Base-by-base conservation (phyloP, 2,888 invertebrate species). In the Leptopilina syphax region DNA sequence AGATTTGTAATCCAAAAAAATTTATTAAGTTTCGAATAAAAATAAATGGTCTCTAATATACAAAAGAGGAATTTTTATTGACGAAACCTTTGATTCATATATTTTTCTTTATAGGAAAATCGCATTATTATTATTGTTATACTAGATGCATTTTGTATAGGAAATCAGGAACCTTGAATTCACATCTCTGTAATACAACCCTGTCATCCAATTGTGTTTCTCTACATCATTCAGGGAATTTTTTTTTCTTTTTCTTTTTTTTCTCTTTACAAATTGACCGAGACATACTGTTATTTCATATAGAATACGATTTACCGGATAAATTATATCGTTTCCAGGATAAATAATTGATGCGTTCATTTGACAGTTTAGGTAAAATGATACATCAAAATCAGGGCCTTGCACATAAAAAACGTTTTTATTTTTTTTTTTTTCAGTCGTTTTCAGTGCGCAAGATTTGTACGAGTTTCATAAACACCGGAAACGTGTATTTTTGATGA, bases 11-110 rank as follows among this genome's bases (percentile, higher is more conserved):
- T 63, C 18, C 63, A 8, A 18, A 63, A 63, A 34, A 34, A 34
- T 24, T 63, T 63, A 24, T 18, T 24, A 24, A 24, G 18, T 24
- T 63, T 9, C 24, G 18, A 24, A 60, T 60, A 60, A 12, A 60
- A 24, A 63, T 63, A 63, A 63, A 63, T 63, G 63, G 3, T 63
- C 24, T 24, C 34, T 0, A 34, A 34, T 24, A 50, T 50, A 63
- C 63, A 63, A 63, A 63, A 63, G 63, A 63, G 63, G 63, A 63
- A 63, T 63, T 63, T 34, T 63, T 63, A 63, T 63, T 63, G 8
- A 63, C 18, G 63, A 63, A 63, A 63, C 63, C 63, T 63, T 63
- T 63, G 63, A 63, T 63, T 63, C 24, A 63, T 34, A 34, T 34
- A 4, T 34, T 34, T 34, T 63, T 63, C 63, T 63, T 24, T 50